Evolutionary conservation across 2,888 invertebrate species (phyloP).

Genomic region (Poecilobothrus nobilitatus): DNA sequence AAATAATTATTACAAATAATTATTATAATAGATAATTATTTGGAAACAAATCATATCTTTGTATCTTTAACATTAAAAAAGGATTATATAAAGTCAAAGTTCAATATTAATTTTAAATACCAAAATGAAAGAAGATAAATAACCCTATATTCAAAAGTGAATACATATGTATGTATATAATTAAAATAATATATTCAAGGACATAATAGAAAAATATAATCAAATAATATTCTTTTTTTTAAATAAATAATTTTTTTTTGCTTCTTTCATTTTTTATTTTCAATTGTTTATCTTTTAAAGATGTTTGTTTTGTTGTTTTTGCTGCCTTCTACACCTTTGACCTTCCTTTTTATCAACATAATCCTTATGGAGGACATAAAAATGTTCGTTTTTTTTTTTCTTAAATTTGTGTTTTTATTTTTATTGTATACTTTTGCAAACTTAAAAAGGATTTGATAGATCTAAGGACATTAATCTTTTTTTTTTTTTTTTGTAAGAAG

Average conservation of each 20-base stretch:
- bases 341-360: background rate
- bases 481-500: background rate
- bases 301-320: background rate
- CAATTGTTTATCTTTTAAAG: background rate
- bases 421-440: background rate
- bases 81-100: too few species aligned
- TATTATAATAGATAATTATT: too few species aligned
- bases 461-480: conserved; percentile 3
- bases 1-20: too few species aligned
- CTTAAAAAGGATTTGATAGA: conserved; percentile 6
- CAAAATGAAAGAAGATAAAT: too few species aligned
- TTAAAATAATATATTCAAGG: too few species aligned
- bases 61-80: too few species aligned
- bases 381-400: background rate
- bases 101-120: too few species aligned
- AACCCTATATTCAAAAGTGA: too few species aligned
- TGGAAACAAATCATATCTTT: too few species aligned
- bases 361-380: background rate
- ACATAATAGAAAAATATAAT: too few species aligned
- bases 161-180: too few species aligned
- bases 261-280: background rate
- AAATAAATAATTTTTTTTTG: background rate
- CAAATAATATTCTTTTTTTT: too few species aligned
- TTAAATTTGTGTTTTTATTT: background rate
- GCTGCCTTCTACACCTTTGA: background rate